Evolutionary conservation across 2,888 invertebrate genomes (phyloP).

Genomic region (Cantharis flavilabris): DNA sequence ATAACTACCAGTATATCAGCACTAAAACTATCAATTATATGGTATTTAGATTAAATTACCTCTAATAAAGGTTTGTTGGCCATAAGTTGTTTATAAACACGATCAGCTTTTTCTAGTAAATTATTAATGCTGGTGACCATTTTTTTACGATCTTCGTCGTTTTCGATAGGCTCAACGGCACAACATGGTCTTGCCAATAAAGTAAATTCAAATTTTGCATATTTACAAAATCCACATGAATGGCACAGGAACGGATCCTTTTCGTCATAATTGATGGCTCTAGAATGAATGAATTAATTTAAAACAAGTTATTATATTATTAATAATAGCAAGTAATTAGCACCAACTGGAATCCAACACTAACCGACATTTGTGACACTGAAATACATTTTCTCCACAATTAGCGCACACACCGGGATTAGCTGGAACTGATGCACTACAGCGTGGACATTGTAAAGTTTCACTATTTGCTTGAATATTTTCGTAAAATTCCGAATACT

Average conservation of each 20-base stretch:
- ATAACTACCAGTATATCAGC: too few relatives aligned
- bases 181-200: slow-evolving; percentile 90
- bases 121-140: slow-evolving; percentile 90
- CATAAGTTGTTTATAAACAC: slow-evolving; percentile 88
- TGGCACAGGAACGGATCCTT: slow-evolving; percentile 99
- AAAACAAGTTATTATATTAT: background rate
- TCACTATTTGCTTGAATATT: slow-evolving; percentile 92
- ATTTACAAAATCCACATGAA: slow-evolving; percentile 98
- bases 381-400: slow-evolving; percentile 98
- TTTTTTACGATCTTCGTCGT: slow-evolving; percentile 94
- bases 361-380: slow-evolving; percentile 95
- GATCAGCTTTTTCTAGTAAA: slow-evolving; percentile 90
- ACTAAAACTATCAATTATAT: too few relatives aligned
- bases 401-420: slow-evolving; percentile 97
- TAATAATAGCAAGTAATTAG: background rate
- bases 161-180: slow-evolving; percentile 96
- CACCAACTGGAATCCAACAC: slow-evolving; percentile 31
- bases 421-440: slow-evolving; percentile 95
- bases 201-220: slow-evolving; percentile 97
- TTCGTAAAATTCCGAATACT: slow-evolving; percentile 97
- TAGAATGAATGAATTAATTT: slow-evolving; percentile 41
- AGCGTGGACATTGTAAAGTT: slow-evolving; percentile 93
- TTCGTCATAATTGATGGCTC: slow-evolving; percentile 98
- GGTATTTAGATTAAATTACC: slow-evolving; percentile 48
- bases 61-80: slow-evolving; percentile 90